Base-by-base conservation (phyloP, 2,888 invertebrate species). In the Blomia tropicalis region DNA sequence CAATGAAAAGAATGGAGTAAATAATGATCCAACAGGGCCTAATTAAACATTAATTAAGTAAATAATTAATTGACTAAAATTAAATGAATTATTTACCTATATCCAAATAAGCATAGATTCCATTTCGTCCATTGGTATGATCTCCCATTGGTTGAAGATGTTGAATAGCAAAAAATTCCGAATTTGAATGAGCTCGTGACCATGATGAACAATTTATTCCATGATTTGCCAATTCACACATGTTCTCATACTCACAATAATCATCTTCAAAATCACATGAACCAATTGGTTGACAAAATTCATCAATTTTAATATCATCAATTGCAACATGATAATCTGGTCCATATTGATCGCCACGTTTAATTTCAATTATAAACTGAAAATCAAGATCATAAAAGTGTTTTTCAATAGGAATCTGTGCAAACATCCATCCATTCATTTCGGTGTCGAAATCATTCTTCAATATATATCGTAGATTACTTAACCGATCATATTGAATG, bases 241-340 rank as follows among this genome's bases (percentile, higher is more conserved):
- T 62, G 44, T 66, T 67, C 11, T 47, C 36, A 65, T 65, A 67
- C n/a, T 63, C 36, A 44, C 67, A 67, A 58, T 59, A 62, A 41
- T 63, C 66, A 1, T 63, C 63, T 32, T 67, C 67, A 36, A 67
- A 67, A 7, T 66, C 64, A 43, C 67, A 67, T 11, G 63, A 66
- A 1, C 66, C 66, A 11, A 65, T 17, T 14, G 62, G 31, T 25
- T 63, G 65, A n/a, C 67, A 67, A 22, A 63, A 58, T 11, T 29
- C 27, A 25, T 27, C 51, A 1, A 66, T n/a, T 7, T 41, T 7
- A 23, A 67, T 65, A 54, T 67, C 67, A 44, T 67, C 67, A 11
- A 67, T 60, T 4, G 67, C 67, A 1, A 67, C 61, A 7, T 31
- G 23, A n/a, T 47, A 47, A n/a, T 22, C 36, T 11, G 27, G 5